Conservation (phyloP, 1,140 invertebrate genomes). For the Nomia melanderi region DNA sequence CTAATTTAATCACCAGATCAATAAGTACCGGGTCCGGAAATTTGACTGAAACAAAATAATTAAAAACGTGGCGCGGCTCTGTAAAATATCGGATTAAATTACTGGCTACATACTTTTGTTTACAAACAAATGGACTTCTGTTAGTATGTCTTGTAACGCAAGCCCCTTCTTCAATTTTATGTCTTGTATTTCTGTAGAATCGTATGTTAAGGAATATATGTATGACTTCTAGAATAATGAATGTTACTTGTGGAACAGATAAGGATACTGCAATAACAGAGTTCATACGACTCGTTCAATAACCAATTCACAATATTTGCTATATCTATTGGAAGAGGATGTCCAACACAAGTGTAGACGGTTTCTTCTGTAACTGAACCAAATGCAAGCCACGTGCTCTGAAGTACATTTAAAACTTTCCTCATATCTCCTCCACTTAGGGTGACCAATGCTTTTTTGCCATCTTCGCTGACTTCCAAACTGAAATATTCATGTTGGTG, state of each 20-base stretch:
- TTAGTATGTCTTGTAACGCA: conserved; percentile 94
- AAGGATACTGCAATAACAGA: conserved; percentile 92
- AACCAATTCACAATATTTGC: conserved; percentile 94
- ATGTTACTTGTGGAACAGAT: conserved; percentile 50
- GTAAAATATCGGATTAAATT: not conserved
- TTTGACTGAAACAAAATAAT: conserved; percentile 86
- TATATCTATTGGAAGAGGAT: conserved; percentile 95
- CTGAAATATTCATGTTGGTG: conserved; percentile 79
- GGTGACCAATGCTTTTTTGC: conserved; percentile 93
- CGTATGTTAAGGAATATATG: conserved; percentile 63
- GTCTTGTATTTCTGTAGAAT: conserved; percentile 88
- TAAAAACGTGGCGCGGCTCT: conserved; percentile 27
- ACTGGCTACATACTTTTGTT: conserved; percentile 91
- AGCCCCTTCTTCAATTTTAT: conserved; percentile 93
- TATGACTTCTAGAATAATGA: conserved; percentile 48
- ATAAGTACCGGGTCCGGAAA: conserved; percentile 88
- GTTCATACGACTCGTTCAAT: conserved; percentile 91
- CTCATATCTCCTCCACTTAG: conserved; percentile 99
- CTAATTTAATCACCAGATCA: conserved; percentile 89
- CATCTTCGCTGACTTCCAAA: conserved; percentile 93
- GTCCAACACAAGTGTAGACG: conserved; percentile 98
- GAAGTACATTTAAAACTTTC: conserved; percentile 96
- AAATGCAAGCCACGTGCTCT: conserved; percentile 94
- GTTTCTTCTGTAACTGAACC: conserved; percentile 93
- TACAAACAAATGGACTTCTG: conserved; percentile 92